These are phyloP conservation scores for Chaetophractus vellerosus DNA, from an alignment of 2,797 vertebrate species.

Conservation along the genomic window DNA sequence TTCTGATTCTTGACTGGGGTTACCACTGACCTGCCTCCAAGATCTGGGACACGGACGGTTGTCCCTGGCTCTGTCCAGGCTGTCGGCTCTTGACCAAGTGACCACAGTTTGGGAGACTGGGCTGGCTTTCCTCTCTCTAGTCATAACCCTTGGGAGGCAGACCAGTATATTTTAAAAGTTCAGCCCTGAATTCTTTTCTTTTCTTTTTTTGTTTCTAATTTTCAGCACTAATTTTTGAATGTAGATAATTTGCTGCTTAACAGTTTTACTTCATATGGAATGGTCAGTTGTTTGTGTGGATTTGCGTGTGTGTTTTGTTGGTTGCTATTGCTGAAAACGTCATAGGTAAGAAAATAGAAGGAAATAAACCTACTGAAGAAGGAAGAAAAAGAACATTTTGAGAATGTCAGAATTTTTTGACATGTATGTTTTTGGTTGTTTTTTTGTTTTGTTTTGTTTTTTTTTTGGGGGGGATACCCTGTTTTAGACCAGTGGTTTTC, in stretches of 20 bases:
- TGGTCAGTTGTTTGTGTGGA: neutral
- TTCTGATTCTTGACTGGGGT: neutral
- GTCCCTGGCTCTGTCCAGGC: too few relatives aligned
- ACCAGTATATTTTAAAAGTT: neutral
- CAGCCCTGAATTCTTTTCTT: neutral
- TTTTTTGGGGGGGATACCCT: too few relatives aligned
- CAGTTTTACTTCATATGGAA: neutral
- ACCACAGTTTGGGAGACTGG: neutral
- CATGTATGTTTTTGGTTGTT: neutral
- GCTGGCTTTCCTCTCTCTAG: neutral
- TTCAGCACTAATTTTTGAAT: neutral
- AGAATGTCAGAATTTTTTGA: conserved; percentile 21
- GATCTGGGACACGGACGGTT: too few relatives aligned
- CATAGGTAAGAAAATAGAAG: conserved; percentile 25
- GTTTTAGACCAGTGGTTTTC: neutral
- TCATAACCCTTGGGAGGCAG: neutral
- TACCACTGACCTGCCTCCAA: neutral
- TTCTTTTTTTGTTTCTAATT: neutral
- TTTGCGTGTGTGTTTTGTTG: neutral
- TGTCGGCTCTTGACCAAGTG: neutral
- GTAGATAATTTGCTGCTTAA: neutral
- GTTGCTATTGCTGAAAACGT: conserved; percentile 5
- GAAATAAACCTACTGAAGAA: neutral
- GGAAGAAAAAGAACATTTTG: conserved; percentile 40
- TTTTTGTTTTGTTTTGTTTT: too few relatives aligned